Conservation (phyloP, 2,888 invertebrate species). For the Disparrhopalites patrizii region DNA sequence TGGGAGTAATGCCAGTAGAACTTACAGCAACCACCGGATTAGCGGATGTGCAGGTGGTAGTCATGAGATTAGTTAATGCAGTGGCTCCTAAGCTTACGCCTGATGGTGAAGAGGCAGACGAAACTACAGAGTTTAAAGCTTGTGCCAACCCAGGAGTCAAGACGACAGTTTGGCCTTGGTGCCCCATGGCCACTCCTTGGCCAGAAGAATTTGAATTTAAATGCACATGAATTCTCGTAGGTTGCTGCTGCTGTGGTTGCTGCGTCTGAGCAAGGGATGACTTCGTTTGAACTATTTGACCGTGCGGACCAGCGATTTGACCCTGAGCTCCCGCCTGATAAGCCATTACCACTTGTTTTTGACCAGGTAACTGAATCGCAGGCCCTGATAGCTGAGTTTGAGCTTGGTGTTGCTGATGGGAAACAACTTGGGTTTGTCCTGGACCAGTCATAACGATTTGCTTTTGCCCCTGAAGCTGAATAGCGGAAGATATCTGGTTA, state of each 20-base stretch:
- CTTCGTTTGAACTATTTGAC: not conserved
- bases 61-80: not conserved
- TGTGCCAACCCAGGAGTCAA: slow-evolving; percentile 18
- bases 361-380: slow-evolving; percentile 20
- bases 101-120: too few species aligned
- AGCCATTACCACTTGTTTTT: slow-evolving; percentile 25
- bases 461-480: slow-evolving; percentile 9
- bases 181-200: not conserved
- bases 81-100: not conserved
- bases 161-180: slow-evolving; percentile 16
- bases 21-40: not conserved
- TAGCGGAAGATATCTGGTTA: not conserved
- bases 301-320: not conserved
- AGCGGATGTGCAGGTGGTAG: too few species aligned
- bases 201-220: slow-evolving; percentile 7
- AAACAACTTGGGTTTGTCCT: slow-evolving; percentile 2
- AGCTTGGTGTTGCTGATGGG: not conserved
- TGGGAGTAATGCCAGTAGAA: not conserved
- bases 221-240: slow-evolving; percentile 17
- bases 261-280: not conserved
- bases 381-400: not conserved
- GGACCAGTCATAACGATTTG: slow-evolving; percentile 22
- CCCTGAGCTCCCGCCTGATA: slow-evolving; percentile 12
- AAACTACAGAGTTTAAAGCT: slow-evolving; percentile 12
- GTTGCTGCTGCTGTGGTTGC: slow-evolving; percentile 9